Evolutionary conservation across 1,140 invertebrate species (phyloP).

Genomic region (Macrotrachela quadricornifera): DNA sequence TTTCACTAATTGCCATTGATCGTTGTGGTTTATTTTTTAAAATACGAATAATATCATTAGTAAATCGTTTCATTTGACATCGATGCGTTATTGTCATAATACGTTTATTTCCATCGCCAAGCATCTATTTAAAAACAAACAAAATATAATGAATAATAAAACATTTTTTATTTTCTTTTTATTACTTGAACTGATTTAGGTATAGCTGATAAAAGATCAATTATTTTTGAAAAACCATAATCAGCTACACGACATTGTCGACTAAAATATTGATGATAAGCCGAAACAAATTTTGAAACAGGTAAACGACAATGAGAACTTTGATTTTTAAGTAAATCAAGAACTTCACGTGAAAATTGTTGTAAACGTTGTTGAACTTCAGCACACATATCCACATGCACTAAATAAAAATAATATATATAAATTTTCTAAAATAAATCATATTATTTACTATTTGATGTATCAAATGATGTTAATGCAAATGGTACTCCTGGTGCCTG

Average conservation of each 20-base stretch:
- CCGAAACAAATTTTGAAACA: slow-evolving; percentile 65
- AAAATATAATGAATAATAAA: slow-evolving; percentile 25
- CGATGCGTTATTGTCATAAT: slow-evolving; percentile 59
- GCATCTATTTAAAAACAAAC: no score
- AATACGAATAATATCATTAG: slow-evolving; percentile 58
- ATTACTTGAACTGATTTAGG: slow-evolving; percentile 65
- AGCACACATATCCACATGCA: no score
- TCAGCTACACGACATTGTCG: slow-evolving; percentile 76
- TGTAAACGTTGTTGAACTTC: background rate
- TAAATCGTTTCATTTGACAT: slow-evolving; percentile 67
- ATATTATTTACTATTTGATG: no score
- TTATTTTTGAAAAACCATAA: slow-evolving; percentile 75
- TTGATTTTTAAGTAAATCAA: slow-evolving; percentile 2
- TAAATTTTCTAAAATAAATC: no score
- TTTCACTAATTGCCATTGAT: no score
- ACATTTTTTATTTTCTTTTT: slow-evolving; percentile 3
- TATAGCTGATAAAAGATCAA: slow-evolving; percentile 64
- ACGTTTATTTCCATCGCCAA: background rate
- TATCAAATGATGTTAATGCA: no score
- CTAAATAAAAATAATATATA: no score
- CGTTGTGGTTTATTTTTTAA: slow-evolving; percentile 39
- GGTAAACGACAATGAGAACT: slow-evolving; percentile 42
- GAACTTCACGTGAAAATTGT: slow-evolving; percentile 4
- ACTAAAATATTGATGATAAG: slow-evolving; percentile 83
- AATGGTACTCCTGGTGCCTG: no score